phyloP scores from a whole-genome alignment of 2,888 invertebrate species.

The Eurytoma californica region DNA sequence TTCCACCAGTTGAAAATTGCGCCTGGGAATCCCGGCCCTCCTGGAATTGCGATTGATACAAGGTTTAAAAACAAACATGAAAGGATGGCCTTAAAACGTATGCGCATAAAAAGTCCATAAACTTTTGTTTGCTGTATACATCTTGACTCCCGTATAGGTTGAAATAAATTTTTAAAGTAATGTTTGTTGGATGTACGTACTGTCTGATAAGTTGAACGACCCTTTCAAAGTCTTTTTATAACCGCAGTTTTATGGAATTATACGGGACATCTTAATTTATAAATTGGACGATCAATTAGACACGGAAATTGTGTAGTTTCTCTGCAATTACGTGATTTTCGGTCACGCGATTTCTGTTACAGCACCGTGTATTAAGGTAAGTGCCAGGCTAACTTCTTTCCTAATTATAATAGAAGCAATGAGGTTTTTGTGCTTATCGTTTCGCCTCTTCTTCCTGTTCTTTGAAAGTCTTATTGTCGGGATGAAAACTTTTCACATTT shows the following conservation, averaged over 20 bases:
- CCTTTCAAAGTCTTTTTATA: too few species aligned
- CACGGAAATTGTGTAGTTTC: constrained; percentile 8
- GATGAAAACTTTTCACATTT: constrained; percentile 29
- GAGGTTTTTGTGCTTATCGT: constrained; percentile 12
- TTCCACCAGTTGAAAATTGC: not conserved
- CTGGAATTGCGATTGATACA: too few species aligned
- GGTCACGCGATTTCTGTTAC: constrained; percentile 39
- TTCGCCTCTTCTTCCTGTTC: not conserved
- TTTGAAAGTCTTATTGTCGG: constrained; percentile 8
- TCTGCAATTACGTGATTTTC: constrained; percentile 33
- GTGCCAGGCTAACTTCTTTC: constrained; percentile 11
- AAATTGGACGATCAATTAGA: constrained; percentile 29
- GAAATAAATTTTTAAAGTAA: too few species aligned
- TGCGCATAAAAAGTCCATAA: too few species aligned
- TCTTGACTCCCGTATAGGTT: too few species aligned
- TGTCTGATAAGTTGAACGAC: too few species aligned
- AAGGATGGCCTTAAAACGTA: too few species aligned
- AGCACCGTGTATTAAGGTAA: constrained; percentile 28
- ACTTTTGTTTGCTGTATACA: too few species aligned
- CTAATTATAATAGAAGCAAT: constrained; percentile 42
- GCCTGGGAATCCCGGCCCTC: not conserved
- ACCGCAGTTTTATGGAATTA: too few species aligned
- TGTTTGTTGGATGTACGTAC: too few species aligned
- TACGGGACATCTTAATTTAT: not conserved
- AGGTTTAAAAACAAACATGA: too few species aligned